Evolutionary conservation across 1,140 invertebrate genomes (phyloP).

Genomic region (Cyclina sinensis): DNA sequence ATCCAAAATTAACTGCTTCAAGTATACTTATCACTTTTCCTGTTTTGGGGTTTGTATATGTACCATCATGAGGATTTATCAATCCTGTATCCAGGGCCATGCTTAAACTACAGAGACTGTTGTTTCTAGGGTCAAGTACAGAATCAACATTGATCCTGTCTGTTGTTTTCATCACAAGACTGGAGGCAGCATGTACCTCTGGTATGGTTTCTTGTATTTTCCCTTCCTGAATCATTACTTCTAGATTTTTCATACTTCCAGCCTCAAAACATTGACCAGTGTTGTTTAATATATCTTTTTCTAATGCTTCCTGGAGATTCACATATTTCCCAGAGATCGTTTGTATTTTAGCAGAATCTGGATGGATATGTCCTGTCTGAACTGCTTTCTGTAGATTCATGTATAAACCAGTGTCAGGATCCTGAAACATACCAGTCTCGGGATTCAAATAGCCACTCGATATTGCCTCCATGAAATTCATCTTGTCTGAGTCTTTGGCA

Average conservation of each 20-base stretch:
- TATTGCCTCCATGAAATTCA: slow-evolving; percentile 79
- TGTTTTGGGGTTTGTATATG: slow-evolving; percentile 91
- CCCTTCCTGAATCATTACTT: slow-evolving; percentile 91
- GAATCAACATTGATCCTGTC: slow-evolving; percentile 95
- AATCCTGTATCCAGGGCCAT: slow-evolving; percentile 76
- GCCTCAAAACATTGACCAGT: slow-evolving; percentile 93
- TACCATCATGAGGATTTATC: slow-evolving; percentile 86
- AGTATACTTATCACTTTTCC: slow-evolving; percentile 91
- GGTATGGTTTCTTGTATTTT: slow-evolving; percentile 92
- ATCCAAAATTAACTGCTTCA: slow-evolving; percentile 88
- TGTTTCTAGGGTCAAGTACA: slow-evolving; percentile 92
- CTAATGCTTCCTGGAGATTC: slow-evolving; percentile 48
- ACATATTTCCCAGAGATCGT: slow-evolving; percentile 37
- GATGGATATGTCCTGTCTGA: slow-evolving; percentile 86
- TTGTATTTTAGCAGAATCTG: slow-evolving; percentile 60
- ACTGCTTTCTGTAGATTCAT: slow-evolving; percentile 92
- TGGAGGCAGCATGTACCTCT: slow-evolving; percentile 94
- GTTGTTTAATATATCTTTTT: slow-evolving; percentile 91
- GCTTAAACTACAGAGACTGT: slow-evolving; percentile 90
- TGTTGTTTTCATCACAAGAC: slow-evolving; percentile 93
- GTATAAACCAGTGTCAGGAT: slow-evolving; percentile 91
- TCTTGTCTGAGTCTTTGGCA: slow-evolving; percentile 87
- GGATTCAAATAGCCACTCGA: slow-evolving; percentile 91
- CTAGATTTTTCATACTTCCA: slow-evolving; percentile 91
- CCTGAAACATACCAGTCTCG: slow-evolving; percentile 94